Base-by-base conservation (phyloP, 2,888 invertebrate species). In the Synanthedon tipuliformis region DNA sequence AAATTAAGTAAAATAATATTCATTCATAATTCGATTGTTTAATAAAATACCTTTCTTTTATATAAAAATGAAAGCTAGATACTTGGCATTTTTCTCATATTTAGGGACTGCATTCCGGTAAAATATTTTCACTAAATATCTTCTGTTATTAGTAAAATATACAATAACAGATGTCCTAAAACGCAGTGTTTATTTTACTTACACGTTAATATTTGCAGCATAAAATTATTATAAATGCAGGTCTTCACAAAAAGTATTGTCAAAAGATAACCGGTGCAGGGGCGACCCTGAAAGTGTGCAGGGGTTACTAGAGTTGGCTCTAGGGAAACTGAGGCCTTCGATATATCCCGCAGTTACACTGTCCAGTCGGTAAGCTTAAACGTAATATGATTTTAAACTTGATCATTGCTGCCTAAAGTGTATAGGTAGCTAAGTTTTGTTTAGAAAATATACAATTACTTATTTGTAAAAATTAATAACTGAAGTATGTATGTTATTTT, bases 61-160 rank as follows among this genome's bases (percentile, higher is more conserved):
- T 34, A 49, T 16, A 13, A 72, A 62, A 88, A 85, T 87, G 87
- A 84, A 91, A 90, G 89, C 89, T 63, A 88, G 94, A 77, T 95
- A 94, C 80, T 88, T 95, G 59, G 67, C 94, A 50, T 90, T 90
- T 65, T 89, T 94, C 68, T 92, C 94, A 0, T 95, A 95, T 64
- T 90, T 95, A 63, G 95, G 95, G 56, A 92, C 92, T 13, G 73
- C 84, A 51, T 95, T 95, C 81, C 92, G 93, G 95, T 94, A 60
- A 34, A 34, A 34, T 53, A 70, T 63, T 58, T 45, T 45, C 5
- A 8, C 10, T 34, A 34, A 50, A 50, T 10, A 13, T 49, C 16
- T 13, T 56, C 23, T 41, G 13, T n/a, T 16, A 41, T 13, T 51
- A 13, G 50, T 50, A 27, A 27, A 27, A 50, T n/a, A 13, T 16